Evolutionary conservation across 92 coral and sea anemone genomes (phyloP).

Genomic region (Scolanthus callimorphus): DNA sequence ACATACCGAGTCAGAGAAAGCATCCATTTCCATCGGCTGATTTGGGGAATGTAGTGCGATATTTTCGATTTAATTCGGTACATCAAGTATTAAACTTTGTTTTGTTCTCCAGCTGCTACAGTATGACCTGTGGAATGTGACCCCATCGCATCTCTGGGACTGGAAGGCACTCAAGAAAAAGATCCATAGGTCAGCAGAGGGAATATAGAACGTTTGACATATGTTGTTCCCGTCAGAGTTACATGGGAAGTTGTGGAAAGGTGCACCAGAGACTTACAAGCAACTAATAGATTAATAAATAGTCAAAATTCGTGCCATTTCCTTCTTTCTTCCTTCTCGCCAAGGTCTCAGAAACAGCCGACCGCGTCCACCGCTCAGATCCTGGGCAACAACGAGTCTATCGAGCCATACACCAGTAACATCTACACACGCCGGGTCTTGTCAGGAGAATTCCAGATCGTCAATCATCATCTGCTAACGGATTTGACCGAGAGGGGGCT

Average conservation of each 20-base stretch:
- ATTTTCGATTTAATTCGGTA: no score
- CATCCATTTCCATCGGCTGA: no score
- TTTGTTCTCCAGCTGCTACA: slow-evolving; percentile 52
- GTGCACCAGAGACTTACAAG: no score
- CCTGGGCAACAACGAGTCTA: slow-evolving; percentile 94
- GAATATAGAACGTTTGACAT: no score
- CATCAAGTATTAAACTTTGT: no score
- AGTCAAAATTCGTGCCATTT: no score
- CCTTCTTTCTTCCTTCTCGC: no score
- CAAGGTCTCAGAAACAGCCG: slow-evolving; percentile 96
- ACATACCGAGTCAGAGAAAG: no score
- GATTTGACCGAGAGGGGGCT: slow-evolving; percentile 81
- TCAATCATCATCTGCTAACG: slow-evolving; percentile 82
- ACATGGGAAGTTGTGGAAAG: no score
- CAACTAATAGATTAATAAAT: no score
- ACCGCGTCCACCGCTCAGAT: slow-evolving; percentile 99
- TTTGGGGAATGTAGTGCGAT: no score
- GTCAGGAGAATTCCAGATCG: slow-evolving; percentile 98
- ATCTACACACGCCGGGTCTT: slow-evolving; percentile 90
- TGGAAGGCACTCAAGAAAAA: slow-evolving; percentile 91
- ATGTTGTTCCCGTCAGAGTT: no score
- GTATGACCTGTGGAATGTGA: slow-evolving; percentile 90
- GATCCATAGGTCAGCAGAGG: slow-evolving; percentile 81
- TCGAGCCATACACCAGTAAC: slow-evolving; percentile 98
- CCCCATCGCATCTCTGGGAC: slow-evolving; percentile 91